Evolutionary conservation across 2,888 invertebrate genomes (phyloP).

Genomic region (Halocaridina rubra): DNA sequence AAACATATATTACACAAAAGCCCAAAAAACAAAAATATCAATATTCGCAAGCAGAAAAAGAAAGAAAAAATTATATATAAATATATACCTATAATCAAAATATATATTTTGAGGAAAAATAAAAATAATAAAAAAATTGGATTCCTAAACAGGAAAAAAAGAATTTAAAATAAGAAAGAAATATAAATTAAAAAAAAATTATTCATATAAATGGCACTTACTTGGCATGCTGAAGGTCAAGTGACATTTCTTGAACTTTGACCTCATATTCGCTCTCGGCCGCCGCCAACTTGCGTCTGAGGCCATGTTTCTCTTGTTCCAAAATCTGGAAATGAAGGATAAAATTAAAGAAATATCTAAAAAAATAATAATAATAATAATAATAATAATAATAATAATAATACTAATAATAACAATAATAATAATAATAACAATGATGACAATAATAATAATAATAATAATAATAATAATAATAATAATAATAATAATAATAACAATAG

Average conservation of each 20-base stretch:
- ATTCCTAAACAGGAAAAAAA: too few relatives aligned
- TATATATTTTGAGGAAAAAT: too few relatives aligned
- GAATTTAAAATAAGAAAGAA: too few relatives aligned
- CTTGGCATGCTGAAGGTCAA: slow-evolving; percentile 85
- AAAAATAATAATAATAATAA: background rate
- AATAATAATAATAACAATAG: background rate
- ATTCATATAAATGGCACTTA: slow-evolving; percentile 72
- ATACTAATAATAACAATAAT: too few relatives aligned
- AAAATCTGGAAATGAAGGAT: slow-evolving; percentile 76
- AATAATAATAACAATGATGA: background rate
- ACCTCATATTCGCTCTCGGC: slow-evolving; percentile 90
- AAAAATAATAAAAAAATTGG: too few relatives aligned
- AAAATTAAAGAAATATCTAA: background rate
- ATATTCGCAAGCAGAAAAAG: too few relatives aligned
- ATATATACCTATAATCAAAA: too few relatives aligned
- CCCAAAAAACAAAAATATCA: too few relatives aligned
- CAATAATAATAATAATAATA: background rate
- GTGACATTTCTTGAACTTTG: slow-evolving; percentile 85
- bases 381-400: too few relatives aligned
- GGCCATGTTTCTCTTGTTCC: slow-evolving; percentile 91
- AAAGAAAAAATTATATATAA: too few relatives aligned
- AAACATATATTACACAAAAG: too few relatives aligned
- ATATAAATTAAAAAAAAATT: too few relatives aligned
- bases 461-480: background rate
- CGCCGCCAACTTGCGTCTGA: slow-evolving; percentile 85